phyloP scores from a whole-genome alignment of 2,888 invertebrate genomes.

The Teleogryllus oceanicus region DNA sequence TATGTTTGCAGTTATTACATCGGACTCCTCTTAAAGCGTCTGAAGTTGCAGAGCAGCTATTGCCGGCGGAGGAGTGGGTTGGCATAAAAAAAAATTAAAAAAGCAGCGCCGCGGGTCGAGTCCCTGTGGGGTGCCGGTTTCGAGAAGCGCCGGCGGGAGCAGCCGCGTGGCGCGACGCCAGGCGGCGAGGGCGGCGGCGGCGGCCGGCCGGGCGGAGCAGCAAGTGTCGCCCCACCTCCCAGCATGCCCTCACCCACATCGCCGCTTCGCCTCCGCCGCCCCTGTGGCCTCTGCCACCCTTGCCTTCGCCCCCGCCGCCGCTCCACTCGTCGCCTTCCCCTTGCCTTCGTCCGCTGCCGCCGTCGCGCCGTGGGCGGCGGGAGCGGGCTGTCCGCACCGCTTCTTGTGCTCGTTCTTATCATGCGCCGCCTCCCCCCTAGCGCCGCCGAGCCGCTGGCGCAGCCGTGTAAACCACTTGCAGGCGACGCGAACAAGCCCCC shows the following conservation, averaged over 20 bases:
- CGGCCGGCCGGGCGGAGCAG: not conserved
- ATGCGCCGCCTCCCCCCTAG: not conserved
- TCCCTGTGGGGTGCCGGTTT: too few species aligned
- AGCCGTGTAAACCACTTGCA: slow-evolving; percentile 7
- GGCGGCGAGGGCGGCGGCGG: not conserved
- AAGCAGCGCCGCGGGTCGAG: too few species aligned
- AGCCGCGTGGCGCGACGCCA: not conserved
- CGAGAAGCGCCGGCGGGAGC: not conserved
- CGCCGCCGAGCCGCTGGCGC: not conserved
- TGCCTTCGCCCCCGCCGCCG: too few species aligned
- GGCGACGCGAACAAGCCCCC: not conserved
- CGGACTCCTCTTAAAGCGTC: too few species aligned
- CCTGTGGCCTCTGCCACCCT: too few species aligned
- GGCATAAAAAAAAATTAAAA: too few species aligned
- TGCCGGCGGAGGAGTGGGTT: too few species aligned
- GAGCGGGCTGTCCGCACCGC: not conserved
- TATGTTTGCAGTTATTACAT: too few species aligned
- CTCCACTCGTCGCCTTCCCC: not conserved
- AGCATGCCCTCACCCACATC: not conserved
- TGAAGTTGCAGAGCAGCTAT: too few species aligned
- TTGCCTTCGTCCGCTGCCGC: not conserved
- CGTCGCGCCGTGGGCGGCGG: not conserved
- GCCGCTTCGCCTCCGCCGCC: too few species aligned
- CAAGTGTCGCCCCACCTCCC: not conserved
- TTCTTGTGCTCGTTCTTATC: slow-evolving; percentile 7